phyloP scores from a whole-genome alignment of 2,888 invertebrate genomes.

The Agrotis ipsilon region DNA sequence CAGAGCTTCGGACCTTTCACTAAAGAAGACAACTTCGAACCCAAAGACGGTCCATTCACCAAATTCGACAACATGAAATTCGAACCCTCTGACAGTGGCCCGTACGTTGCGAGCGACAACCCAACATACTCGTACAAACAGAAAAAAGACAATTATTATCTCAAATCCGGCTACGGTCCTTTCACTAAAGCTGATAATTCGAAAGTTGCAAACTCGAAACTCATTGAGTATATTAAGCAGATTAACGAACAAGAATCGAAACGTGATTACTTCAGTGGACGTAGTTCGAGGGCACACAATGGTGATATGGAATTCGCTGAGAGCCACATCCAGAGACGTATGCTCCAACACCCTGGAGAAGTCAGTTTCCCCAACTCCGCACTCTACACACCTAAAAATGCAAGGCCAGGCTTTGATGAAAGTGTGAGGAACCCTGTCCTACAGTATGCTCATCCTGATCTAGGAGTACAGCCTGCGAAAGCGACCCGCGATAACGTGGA shows the following conservation, averaged over 20 bases:
- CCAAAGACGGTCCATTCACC: constrained; percentile 91
- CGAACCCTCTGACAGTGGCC: constrained; percentile 80
- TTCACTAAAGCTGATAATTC: constrained; percentile 92
- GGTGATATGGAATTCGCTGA: constrained; percentile 87
- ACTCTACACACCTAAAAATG: constrained; percentile 92
- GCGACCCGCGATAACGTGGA: constrained; percentile 85
- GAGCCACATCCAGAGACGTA: constrained; percentile 93
- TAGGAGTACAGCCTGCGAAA: constrained; percentile 95
- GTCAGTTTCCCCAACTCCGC: constrained; percentile 92
- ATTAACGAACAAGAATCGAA: constrained; percentile 93
- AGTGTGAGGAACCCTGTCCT: constrained; percentile 94
- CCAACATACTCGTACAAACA: constrained; percentile 82
- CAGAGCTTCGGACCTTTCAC: constrained; percentile 91
- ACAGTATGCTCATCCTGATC: constrained; percentile 95
- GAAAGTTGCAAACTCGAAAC: constrained; percentile 90
- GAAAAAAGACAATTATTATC: constrained; percentile 85
- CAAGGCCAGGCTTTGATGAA: constrained; percentile 92
- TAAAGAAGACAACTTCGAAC: constrained; percentile 92
- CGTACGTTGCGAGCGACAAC: constrained; percentile 82
- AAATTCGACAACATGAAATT: constrained; percentile 91
- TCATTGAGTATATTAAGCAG: constrained; percentile 93
- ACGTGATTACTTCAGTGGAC: constrained; percentile 91
- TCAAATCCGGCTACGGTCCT: constrained; percentile 91
- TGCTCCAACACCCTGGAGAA: constrained; percentile 93
- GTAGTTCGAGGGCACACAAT: constrained; percentile 87